Percentiles rank a stretch among this genome's conserved stretches.
phyloP scores from a whole-genome alignment of 2,888 invertebrate genomes.

The Heliconius hortense region DNA sequence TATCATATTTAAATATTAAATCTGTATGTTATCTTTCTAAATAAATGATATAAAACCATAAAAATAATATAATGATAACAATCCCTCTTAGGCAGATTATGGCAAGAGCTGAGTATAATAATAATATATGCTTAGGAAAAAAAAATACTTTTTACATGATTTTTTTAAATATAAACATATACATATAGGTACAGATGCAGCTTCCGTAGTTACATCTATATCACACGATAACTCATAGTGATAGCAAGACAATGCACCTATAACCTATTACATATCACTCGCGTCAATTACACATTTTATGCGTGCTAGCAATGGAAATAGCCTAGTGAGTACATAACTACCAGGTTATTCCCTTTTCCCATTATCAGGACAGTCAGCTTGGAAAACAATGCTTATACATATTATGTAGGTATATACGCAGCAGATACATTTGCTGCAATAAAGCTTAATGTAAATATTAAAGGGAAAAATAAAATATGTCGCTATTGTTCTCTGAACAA shows the following conservation, averaged over 20 bases:
- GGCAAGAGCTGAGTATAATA: no score
- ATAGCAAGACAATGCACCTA: neutral
- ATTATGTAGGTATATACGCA: neutral
- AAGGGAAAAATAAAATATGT: slow-evolving; percentile 8
- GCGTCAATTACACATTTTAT: neutral
- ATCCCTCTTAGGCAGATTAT: no score
- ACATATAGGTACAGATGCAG: no score
- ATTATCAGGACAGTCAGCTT: neutral
- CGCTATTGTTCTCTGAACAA: slow-evolving; percentile 3
- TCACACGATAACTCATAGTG: neutral
- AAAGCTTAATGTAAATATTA: neutral
- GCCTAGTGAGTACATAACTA: neutral
- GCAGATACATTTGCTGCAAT: neutral
- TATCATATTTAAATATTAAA: no score
- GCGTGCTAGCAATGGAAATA: neutral
- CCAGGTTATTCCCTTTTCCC: neutral
- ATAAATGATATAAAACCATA: no score
- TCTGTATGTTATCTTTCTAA: no score
- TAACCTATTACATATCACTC: neutral
- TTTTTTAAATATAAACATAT: no score
- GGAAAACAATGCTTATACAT: neutral
- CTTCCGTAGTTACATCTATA: neutral
- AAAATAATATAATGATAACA: no score
- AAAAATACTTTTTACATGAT: no score
- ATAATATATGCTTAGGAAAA: no score